Evolutionary conservation across 2,888 invertebrate genomes (phyloP), one percentile per base, ranked within the genome.

Genomic region (Archaeoteleia sp.): DNA sequence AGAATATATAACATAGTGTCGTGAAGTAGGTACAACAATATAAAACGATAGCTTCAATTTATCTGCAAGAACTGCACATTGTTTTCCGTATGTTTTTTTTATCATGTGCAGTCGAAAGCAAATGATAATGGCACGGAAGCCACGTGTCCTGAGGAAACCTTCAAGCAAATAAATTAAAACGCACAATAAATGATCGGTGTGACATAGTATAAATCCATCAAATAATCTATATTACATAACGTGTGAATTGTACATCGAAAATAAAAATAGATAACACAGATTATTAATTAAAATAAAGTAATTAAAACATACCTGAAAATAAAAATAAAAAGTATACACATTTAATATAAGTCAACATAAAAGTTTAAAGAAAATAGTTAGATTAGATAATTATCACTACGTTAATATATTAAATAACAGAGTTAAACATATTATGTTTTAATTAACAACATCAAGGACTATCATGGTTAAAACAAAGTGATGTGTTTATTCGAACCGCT

Each of bases 111-210:
- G 75, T 65, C 35, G 49, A 58, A 77, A 78, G 76, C 78, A 61
- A 67, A 76, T 71, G 70, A 75, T 71, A 70, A 73, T 72, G 69
- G 72, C 68, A 63, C 58, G 68, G n/a, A 76, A 76, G 74, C 76
- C 72, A 74, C 53, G 62, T 67, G 65, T 74, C 69, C 67, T 65
- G 65, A 45, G 54, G 61, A 55, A 57, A 55, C 42, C 61, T 62
- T 74, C 78, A 78, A 82, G 81, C 81, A 81, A 81, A 80, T 80
- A 79, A 82, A 81, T 80, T 76, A 76, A 79, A 79, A 76, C 79
- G 79, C 74, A 81, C 75, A 78, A 77, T 72, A 20, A 73, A 78
- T 73, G 76, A 76, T 70, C 55, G 61, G 69, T 70, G 69, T 74
- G 61, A 66, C 70, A 42, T 63, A 54, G 39, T 17, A 30, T 39